Base-by-base conservation (phyloP, 2,888 invertebrate genomes). In the Scaptomyza cyrtandrae region DNA sequence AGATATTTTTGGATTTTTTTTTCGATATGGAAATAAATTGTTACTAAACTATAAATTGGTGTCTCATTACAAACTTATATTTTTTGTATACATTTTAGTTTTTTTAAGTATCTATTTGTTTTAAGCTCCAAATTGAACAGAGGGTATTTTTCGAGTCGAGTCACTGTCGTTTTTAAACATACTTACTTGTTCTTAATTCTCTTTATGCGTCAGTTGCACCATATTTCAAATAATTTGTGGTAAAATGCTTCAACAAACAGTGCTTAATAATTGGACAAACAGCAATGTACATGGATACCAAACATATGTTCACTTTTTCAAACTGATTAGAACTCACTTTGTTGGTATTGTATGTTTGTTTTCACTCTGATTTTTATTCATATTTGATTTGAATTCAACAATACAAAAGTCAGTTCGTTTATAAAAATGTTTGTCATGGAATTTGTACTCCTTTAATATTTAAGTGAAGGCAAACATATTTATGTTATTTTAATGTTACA, bases 191-290 rank as follows among this genome's bases (percentile, higher is more conserved):
- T 66, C 62, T 52, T 69, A 63, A 72, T 72, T 72, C 68, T 55
- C 48, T 83, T 72, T 62, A 80, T 69, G 84, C 80, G 86, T 80
- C 72, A 83, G 54, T 82, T 75, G 52, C 65, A 78, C 83, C 84
- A 86, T 75, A 80, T 86, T 80, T 80, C 44, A 65, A 63, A 64
- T 67, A 75, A 86, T 80, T 67, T 86, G 84, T 66, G 80, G 86
- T 80, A 86, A 80, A 69, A 69, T 63, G 69, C 72, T 86, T 50
- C 49, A 44, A 49, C 86, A 86, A 80, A 80, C 84, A 80, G 60
- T 43, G 54, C 33, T 63, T 62, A 71, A 82, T 71, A 75, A 70
- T 75, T 75, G 6, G 56, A 76, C 63, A 76, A 78, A 67, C 79
- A 81, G 62, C 55, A 65, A 69, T 60, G 35, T 19, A 10, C 31